Evolutionary conservation across 2,113 vertebrate species (phyloP), one percentile per base, ranked within the genome.

Genomic region (Zosterops borbonicus): DNA sequence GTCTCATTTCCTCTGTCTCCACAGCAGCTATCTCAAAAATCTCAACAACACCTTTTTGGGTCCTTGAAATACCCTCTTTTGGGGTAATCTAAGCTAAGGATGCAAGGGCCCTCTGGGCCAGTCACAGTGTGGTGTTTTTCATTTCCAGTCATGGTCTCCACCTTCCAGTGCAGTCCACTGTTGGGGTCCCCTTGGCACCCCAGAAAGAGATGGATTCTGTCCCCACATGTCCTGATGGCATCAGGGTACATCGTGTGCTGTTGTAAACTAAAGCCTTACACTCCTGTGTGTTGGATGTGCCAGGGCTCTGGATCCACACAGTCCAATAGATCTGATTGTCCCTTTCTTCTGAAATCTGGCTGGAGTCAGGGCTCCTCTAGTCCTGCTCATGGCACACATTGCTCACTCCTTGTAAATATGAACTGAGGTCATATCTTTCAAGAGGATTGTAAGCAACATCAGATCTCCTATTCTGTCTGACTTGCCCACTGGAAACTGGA

Each of bases 201-300:
- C 18, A 44, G 42, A 42, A 58, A 19, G 50, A 58, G 18, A 24
- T 8, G 33, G 44, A 5, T 35, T 88, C 3, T 73, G 22, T 22
- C 28, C 19, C 2, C 28, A 16, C 8, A 1, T 24, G 14, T 9
- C 19, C 37, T 58, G 16, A 6, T 59, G 33, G 12, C 23, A 9
- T 67, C 10, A 16, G 33, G 23, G 19, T 50, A 20, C 27, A 28
- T 20, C 7, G 7, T n/a, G 23, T 15, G 27, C 12, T 0, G 0
- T 2, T 17, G 8, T 21, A 9, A 81, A 3, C 8, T 59, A n/a
- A 44, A 74, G 23, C 31, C 22, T 73, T 31, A 44, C 8, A 16
- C 5, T 20, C 37, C 31, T 28, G 23, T 29, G 37, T 15, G 22
- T 52, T 39, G n/a, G 15, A n/a, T 67, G 23, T 82, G 16, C 39